phyloP scores from a whole-genome alignment of 2,113 vertebrate species.

The Psophia crepitans region DNA sequence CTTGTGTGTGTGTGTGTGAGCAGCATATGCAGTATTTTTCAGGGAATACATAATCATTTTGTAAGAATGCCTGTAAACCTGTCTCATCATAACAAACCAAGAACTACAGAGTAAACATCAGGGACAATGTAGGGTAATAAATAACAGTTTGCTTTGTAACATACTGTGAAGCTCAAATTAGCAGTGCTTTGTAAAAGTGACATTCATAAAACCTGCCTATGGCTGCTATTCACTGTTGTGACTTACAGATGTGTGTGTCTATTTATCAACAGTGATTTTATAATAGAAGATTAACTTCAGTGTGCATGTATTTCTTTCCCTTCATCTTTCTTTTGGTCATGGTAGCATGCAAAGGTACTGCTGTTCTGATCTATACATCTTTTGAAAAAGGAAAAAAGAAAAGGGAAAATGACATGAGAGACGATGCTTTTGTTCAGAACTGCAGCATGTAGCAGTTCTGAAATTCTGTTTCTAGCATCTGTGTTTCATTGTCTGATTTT shows the following conservation, averaged over 20 bases:
- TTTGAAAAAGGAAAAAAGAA: not conserved
- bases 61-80: not conserved
- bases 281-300: not conserved
- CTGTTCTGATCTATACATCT: not conserved
- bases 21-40: not conserved
- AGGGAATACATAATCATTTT: not conserved
- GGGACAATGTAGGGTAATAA: not conserved
- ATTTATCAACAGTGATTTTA: not conserved
- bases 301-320: not conserved
- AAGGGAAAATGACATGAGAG: not conserved
- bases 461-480: not conserved
- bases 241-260: not conserved
- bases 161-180: slow-evolving; percentile 2
- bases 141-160: not conserved
- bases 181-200: not conserved
- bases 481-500: not conserved
- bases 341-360: not conserved
- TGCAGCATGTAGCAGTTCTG: not conserved
- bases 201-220: not conserved
- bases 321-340: not conserved
- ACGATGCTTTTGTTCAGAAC: not conserved
- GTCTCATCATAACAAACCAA: not conserved
- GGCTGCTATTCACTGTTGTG: not conserved
- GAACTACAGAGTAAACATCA: not conserved
- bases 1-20: fast-evolving